Percentiles rank a stretch among this genome's conserved stretches.
phyloP scores from a whole-genome alignment of 2,888 invertebrate genomes.

The Platerodrilus igneus region DNA sequence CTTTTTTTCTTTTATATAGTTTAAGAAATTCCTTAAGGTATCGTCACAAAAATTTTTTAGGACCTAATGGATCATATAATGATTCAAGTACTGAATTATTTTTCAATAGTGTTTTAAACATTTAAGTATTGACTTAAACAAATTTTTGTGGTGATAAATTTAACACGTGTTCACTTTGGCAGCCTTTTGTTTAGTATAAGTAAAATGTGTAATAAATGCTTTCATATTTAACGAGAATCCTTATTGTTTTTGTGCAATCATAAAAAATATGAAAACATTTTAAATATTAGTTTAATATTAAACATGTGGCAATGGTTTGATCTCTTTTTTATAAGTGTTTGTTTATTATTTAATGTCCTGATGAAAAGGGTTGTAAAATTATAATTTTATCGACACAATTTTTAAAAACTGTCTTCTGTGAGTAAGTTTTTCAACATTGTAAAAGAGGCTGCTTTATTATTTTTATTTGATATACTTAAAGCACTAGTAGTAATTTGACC shows the following conservation, averaged over 20 bases:
- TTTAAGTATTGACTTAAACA: neutral
- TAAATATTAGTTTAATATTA: slow-evolving; percentile 16
- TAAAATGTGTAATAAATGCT: slow-evolving; percentile 28
- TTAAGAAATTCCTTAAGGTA: slow-evolving; percentile 29
- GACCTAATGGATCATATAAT: slow-evolving; percentile 8
- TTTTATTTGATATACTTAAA: slow-evolving; percentile 18
- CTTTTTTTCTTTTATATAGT: no score
- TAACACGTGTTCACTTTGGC: slow-evolving; percentile 37
- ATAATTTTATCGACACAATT: slow-evolving; percentile 29
- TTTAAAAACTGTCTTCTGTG: slow-evolving; percentile 40
- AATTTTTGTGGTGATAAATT: slow-evolving; percentile 16
- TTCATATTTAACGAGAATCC: slow-evolving; percentile 20
- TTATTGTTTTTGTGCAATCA: slow-evolving; percentile 22
- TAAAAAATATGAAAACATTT: slow-evolving; percentile 17
- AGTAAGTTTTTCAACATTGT: slow-evolving; percentile 26
- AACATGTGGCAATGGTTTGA: slow-evolving; percentile 48
- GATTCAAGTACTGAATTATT: slow-evolving; percentile 3
- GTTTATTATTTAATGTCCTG: slow-evolving; percentile 19
- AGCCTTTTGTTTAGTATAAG: slow-evolving; percentile 27
- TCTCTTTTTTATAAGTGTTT: slow-evolving; percentile 41
- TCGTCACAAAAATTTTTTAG: slow-evolving; percentile 29
- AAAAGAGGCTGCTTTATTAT: slow-evolving; percentile 17
- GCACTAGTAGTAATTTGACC: slow-evolving; percentile 16
- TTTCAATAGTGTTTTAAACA: neutral
- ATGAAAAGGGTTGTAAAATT: slow-evolving; percentile 19